Evolutionary conservation across 2,797 vertebrate genomes (phyloP), one percentile per base, ranked within the genome.

Genomic region (Sebastiscus tertius): DNA sequence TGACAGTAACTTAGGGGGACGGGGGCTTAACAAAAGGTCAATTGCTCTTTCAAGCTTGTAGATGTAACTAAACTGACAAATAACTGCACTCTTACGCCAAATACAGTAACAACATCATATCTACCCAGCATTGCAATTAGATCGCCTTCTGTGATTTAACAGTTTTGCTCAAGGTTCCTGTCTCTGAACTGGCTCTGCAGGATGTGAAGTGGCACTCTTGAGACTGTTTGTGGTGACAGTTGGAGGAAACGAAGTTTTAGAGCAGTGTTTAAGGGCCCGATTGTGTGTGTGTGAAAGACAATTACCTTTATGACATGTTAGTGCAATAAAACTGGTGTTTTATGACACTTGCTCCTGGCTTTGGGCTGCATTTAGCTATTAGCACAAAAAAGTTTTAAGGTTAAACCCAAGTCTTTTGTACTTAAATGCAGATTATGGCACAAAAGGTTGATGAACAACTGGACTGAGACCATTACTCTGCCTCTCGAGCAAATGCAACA

Each of bases 271-370:
- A 83, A 81, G 81, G 66, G 75, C 72, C 82, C 22, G 22, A 8
- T 72, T 67, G 36, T 68, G 52, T 34, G 66, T 63, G 71, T 33
- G 59, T 18, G 81, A 64, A 73, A 77, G 76, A 87, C 72, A 88
- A 89, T 89, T 84, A 87, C 83, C 67, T 87, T 92, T 86, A 87
- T 89, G 83, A 88, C 77, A 85, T 90, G 88, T 90, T 90, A 77
- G 82, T 75, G 88, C 85, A 92, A 88, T 93, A 90, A 91, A 92
- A 84, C 52, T 8, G 13, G 55, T 84, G 71, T 87, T 92, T 93
- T 90, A 90, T 86, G 77, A 80, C 39, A 49, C 81, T 46, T 70
- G 52, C 63, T 80, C 65, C 33, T 60, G 83, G 82, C 85, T 84
- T 74, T 86, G 59, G 69, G 85, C 72, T 86, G 80, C 74, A 78